Conservation (phyloP, 1,140 invertebrate genomes). For the Brachionus sp. region DNA sequence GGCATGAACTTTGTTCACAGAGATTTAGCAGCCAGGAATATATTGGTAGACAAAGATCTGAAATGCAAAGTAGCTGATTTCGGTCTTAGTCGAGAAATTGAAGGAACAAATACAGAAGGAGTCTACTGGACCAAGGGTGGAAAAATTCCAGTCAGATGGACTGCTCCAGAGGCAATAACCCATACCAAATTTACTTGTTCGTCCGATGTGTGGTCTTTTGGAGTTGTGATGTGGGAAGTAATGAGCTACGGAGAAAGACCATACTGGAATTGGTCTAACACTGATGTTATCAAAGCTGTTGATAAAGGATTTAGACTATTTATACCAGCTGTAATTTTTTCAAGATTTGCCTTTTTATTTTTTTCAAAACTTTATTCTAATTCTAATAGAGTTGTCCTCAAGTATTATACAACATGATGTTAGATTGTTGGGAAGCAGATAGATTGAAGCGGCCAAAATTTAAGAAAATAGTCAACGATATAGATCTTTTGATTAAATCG, state of each 20-base stretch:
- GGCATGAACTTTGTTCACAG: constrained; percentile 61
- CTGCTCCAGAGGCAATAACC: constrained; percentile 97
- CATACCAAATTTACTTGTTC: constrained; percentile 97
- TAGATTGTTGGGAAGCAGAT: constrained; percentile 98
- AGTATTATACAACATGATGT: constrained; percentile 93
- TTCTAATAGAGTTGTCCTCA: constrained; percentile 57
- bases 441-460: constrained; percentile 91
- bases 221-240: constrained; percentile 98
- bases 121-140: constrained; percentile 88
- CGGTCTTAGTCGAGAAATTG: constrained; percentile 84
- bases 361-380: background rate
- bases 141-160: constrained; percentile 98
- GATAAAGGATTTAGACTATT: constrained; percentile 90
- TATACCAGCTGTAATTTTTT: constrained; percentile 75
- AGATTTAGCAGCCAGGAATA: constrained; percentile 91
- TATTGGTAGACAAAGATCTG: constrained; percentile 91
- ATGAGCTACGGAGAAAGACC: constrained; percentile 98
- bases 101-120: constrained; percentile 64
- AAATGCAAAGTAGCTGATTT: constrained; percentile 99
- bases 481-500: constrained; percentile 23
- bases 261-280: constrained; percentile 99
- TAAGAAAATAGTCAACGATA: constrained; percentile 67
- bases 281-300: constrained; percentile 97
- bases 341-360: background rate
- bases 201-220: constrained; percentile 97